A percentile compares a stretch with the other conserved stretches of the same genome.
phyloP scores from a whole-genome alignment of 2,888 invertebrate genomes.

The Amphipyra tragopoginis region DNA sequence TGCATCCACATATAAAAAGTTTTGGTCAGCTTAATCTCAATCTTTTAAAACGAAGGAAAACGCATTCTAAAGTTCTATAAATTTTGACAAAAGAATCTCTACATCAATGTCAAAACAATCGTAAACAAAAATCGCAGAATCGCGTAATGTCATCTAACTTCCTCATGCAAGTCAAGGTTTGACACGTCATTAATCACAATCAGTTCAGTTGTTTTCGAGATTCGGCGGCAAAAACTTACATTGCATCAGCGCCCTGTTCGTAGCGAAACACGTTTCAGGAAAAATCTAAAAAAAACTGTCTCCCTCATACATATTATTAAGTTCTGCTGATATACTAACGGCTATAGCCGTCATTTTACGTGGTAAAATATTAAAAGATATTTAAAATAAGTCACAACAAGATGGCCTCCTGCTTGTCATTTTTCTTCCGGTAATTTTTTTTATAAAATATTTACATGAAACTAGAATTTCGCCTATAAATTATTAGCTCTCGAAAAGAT shows the following conservation, averaged over 20 bases:
- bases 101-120: conserved; percentile 1
- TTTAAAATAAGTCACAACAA: conserved; percentile 6
- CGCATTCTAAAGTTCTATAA: neutral
- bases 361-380: neutral
- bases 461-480: conserved; percentile 8
- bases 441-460: conserved; percentile 11
- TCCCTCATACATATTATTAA: neutral
- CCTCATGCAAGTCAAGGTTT: conserved; percentile 32
- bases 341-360: conserved; percentile 1
- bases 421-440: conserved; percentile 21
- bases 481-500: conserved; percentile 28
- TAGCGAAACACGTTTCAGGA: conserved; percentile 5
- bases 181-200: conserved; percentile 37
- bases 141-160: conserved; percentile 17
- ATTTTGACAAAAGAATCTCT: neutral
- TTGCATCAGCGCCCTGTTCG: conserved; percentile 15
- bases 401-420: conserved; percentile 1
- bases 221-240: conserved; percentile 7
- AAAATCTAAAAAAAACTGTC: conserved; percentile 3
- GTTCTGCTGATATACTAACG: conserved; percentile 21
- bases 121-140: conserved; percentile 5
- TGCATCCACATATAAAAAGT: neutral
- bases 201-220: conserved; percentile 24
- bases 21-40: neutral
- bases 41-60: neutral